phyloP scores from a whole-genome alignment of 2,888 invertebrate genomes.

The Melanchra persicariae region DNA sequence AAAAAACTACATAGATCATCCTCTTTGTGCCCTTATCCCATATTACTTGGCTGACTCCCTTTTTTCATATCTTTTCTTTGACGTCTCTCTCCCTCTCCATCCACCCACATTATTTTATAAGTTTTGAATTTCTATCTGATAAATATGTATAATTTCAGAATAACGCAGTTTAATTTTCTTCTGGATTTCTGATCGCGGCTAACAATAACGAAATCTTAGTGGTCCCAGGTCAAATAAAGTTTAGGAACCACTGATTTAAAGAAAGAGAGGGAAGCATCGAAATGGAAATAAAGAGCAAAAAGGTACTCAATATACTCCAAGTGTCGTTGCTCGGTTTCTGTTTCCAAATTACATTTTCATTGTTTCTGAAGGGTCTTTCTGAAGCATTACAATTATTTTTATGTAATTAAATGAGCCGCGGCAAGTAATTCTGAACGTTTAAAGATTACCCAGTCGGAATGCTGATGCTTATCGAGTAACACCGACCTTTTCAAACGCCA shows the following conservation, averaged over 20 bases:
- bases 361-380: constrained; percentile 13
- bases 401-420: constrained; percentile 25
- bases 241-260: neutral
- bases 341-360: constrained; percentile 49
- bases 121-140: too few species aligned
- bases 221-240: too few species aligned
- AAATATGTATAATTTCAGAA: too few species aligned
- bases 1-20: too few species aligned
- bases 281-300: constrained; percentile 23
- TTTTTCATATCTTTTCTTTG: too few species aligned
- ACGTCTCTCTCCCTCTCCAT: too few species aligned
- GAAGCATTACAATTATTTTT: constrained; percentile 26
- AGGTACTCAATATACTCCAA: constrained; percentile 41
- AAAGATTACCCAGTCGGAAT: constrained; percentile 8
- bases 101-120: too few species aligned
- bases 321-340: constrained; percentile 42
- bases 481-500: neutral
- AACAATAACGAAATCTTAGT: too few species aligned
- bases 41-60: too few species aligned
- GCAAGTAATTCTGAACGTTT: constrained; percentile 20
- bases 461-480: neutral
- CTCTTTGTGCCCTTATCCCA: too few species aligned
- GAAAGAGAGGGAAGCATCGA: neutral
- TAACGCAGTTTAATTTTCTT: too few species aligned
- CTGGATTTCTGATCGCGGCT: too few species aligned